Conservation (phyloP, 2,888 invertebrate species). For the Cataglyphis albicans region DNA sequence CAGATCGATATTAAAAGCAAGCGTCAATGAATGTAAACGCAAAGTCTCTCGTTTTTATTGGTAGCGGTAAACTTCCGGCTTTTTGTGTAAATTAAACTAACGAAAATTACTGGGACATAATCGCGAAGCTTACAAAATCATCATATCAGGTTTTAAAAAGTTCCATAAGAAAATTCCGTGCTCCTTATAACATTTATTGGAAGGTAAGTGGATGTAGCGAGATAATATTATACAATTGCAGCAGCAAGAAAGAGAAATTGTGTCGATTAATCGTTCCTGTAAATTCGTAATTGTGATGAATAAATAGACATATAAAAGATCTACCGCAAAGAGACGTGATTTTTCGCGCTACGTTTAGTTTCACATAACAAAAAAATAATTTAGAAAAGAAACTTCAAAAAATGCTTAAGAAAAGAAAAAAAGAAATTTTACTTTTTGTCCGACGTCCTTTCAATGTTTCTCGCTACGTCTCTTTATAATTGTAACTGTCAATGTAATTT, state of each 20-base stretch:
- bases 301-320: not conserved
- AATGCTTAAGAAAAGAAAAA: not conserved
- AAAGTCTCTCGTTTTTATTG: conserved; percentile 18
- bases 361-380: not conserved
- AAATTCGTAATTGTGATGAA: not conserved
- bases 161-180: not conserved
- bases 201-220: conserved; percentile 7
- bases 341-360: not conserved
- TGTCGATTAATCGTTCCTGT: conserved; percentile 5
- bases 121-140: not conserved
- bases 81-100: conserved; percentile 57
- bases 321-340: not conserved
- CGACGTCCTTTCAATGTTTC: not conserved
- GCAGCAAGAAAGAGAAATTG: not conserved
- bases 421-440: not conserved
- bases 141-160: not conserved
- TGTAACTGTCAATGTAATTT: not conserved
- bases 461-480: not conserved
- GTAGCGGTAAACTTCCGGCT: conserved; percentile 49
- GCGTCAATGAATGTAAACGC: conserved; percentile 7
- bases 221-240: not conserved
- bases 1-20: not conserved
- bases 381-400: no score
- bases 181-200: not conserved
- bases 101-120: conserved; percentile 17